Percentiles rank a stretch among this genome's conserved stretches.
These are phyloP conservation scores for Platichthys flesus DNA, from an alignment of 2,113 vertebrate genomes.

Conservation along the genomic window DNA sequence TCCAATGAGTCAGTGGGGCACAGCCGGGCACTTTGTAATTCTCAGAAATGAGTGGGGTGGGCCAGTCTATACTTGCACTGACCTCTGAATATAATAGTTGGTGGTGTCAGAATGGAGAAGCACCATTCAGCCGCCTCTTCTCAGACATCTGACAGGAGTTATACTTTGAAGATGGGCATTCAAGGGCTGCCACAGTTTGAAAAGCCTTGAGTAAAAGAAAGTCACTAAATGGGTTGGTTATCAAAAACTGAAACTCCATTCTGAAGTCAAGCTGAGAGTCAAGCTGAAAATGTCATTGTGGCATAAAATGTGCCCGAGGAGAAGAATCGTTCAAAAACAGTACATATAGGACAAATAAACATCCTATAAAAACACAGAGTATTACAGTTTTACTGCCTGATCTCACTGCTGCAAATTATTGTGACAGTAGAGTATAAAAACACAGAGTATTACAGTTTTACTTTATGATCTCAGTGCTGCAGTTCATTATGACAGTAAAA, in stretches of 20 bases:
- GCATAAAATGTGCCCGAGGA: background rate
- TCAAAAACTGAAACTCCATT: background rate
- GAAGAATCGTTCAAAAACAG: background rate
- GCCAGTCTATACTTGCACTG: constrained; percentile 48
- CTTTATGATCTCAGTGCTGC: no score
- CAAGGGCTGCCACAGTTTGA: constrained; percentile 5
- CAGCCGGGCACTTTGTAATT: constrained; percentile 41
- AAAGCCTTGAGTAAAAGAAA: background rate
- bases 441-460: no score
- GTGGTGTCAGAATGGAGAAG: constrained; percentile 17
- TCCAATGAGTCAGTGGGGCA: constrained; percentile 46
- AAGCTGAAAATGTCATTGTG: background rate
- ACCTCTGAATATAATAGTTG: constrained; percentile 32
- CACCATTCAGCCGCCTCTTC: constrained; percentile 5
- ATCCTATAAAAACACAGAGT: no score
- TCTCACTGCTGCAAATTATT: no score
- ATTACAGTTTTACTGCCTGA: no score
- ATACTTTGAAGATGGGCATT: constrained; percentile 7
- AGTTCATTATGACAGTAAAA: no score
- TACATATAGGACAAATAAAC: background rate
- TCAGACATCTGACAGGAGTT: constrained; percentile 25
- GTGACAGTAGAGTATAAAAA: no score
- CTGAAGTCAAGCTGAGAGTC: background rate
- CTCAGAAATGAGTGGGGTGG: constrained; percentile 48
- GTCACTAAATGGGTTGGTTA: background rate